phyloP scores from a whole-genome alignment of 2,888 invertebrate genomes.

The Cylloceria caligata region DNA sequence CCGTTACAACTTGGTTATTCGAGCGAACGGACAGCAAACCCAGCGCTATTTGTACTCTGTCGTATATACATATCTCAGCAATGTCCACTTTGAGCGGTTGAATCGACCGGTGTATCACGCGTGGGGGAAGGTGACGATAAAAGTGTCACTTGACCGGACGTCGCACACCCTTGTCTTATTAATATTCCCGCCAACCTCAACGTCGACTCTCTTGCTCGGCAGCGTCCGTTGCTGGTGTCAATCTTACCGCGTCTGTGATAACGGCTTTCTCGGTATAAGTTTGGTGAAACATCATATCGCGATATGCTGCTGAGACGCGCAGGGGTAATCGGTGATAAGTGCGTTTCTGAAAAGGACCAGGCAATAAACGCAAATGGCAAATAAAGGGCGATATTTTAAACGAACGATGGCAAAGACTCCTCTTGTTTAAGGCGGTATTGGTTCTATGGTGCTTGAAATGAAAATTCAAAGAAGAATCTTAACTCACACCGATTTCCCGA shows the following conservation, averaged over 20 bases:
- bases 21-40: conserved; percentile 25
- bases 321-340: conserved; percentile 44
- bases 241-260: conserved; percentile 1
- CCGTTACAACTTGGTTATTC: conserved; percentile 29
- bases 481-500: conserved; percentile 32
- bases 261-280: conserved; percentile 4
- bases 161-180: conserved; percentile 23
- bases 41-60: conserved; percentile 8
- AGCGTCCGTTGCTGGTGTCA: neutral
- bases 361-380: conserved; percentile 50
- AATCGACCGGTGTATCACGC: conserved; percentile 30
- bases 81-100: neutral
- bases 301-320: conserved; percentile 32
- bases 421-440: conserved; percentile 29
- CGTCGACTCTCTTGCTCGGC: conserved; percentile 4
- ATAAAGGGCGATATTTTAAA: conserved; percentile 60
- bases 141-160: conserved; percentile 20
- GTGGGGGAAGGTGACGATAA: conserved; percentile 23
- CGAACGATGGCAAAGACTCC: conserved; percentile 16
- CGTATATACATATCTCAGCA: conserved; percentile 38
- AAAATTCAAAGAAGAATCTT: conserved; percentile 75
- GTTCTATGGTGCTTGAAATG: conserved; percentile 54
- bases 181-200: conserved; percentile 39
- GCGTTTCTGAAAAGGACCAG: conserved; percentile 28
- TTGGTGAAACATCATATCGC: conserved; percentile 19